phyloP scores from a whole-genome alignment of 2,888 invertebrate genomes.

The Incurvaria masculella region DNA sequence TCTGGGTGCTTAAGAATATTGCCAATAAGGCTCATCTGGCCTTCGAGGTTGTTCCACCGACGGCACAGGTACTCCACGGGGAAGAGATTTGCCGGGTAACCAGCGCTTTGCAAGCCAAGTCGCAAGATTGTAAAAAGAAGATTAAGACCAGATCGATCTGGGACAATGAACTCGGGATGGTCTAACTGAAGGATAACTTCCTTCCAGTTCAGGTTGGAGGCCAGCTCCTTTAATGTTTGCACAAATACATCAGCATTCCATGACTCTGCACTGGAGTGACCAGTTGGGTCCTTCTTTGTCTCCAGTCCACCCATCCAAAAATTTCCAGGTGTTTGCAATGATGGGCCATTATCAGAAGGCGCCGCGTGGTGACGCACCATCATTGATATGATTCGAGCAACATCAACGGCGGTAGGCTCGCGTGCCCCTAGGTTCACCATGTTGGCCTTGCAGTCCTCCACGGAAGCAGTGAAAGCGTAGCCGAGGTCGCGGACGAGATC shows the following conservation, averaged over 20 bases:
- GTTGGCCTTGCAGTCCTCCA: slow-evolving; percentile 86
- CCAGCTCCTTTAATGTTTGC: slow-evolving; percentile 85
- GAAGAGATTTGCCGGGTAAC: slow-evolving; percentile 67
- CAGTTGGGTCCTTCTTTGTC: slow-evolving; percentile 49
- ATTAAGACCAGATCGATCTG: slow-evolving; percentile 81
- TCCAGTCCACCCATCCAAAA: slow-evolving; percentile 59
- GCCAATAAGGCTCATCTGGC: slow-evolving; percentile 85
- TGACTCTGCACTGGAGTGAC: slow-evolving; percentile 49
- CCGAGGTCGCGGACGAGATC: slow-evolving; percentile 92
- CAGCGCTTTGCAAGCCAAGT: slow-evolving; percentile 74
- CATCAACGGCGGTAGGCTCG: slow-evolving; percentile 78
- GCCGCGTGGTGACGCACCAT: slow-evolving; percentile 81
- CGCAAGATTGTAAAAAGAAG: slow-evolving; percentile 80
- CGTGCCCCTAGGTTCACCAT: slow-evolving; percentile 78
- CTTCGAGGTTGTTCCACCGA: slow-evolving; percentile 91
- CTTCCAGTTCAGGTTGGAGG: slow-evolving; percentile 86
- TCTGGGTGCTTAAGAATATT: slow-evolving; percentile 88
- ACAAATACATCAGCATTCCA: slow-evolving; percentile 97
- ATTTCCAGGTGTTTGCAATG: slow-evolving; percentile 63
- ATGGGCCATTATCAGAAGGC: slow-evolving; percentile 61
- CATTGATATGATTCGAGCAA: slow-evolving; percentile 80
- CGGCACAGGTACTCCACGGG: slow-evolving; percentile 89
- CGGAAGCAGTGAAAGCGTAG: slow-evolving; percentile 79
- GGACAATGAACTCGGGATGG: slow-evolving; percentile 83
- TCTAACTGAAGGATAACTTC: slow-evolving; percentile 91